A percentile compares a stretch with the other conserved stretches of the same genome.
Evolutionary conservation across 2,113 vertebrate genomes (phyloP).

Genomic region (Cebus imitator): DNA sequence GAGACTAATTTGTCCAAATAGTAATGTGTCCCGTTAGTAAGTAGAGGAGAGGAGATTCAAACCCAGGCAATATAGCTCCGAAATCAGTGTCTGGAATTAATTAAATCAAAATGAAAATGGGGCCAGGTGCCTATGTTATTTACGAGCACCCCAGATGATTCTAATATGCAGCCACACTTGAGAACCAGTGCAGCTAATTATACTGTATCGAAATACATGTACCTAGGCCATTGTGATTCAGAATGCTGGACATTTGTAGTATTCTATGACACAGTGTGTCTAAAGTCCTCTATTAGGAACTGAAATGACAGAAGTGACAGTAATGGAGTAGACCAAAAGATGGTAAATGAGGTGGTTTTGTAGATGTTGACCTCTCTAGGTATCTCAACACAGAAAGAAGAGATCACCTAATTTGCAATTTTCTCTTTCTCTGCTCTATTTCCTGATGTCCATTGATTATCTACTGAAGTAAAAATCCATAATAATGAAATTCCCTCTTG

Average conservation of each 20-base stretch:
- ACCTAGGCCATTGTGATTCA: neutral
- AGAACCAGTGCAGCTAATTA: neutral
- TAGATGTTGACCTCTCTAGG: constrained; percentile 23
- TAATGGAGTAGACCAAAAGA: constrained; percentile 7
- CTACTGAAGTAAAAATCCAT: constrained; percentile 33
- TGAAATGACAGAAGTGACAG: constrained; percentile 22
- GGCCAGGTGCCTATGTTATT: neutral
- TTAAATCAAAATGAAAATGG: neutral
- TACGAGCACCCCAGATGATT: neutral
- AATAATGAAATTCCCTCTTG: neutral
- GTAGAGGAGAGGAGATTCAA: constrained; percentile 4
- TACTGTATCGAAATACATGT: neutral
- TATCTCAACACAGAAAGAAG: constrained; percentile 28
- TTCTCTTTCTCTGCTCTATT: constrained; percentile 42
- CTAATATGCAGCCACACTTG: neutral
- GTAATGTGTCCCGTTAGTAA: neutral
- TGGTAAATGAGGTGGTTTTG: neutral
- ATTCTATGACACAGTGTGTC: neutral
- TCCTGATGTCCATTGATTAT: constrained; percentile 30
- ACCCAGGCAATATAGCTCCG: neutral
- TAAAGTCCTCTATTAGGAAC: constrained; percentile 1
- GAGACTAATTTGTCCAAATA: constrained; percentile 32
- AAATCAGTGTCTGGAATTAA: neutral
- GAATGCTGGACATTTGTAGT: neutral
- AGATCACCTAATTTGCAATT: neutral